Evolutionary conservation across 2,113 vertebrate species (phyloP), one percentile per base, ranked within the genome.

Genomic region (Accipiter virgatus): DNA sequence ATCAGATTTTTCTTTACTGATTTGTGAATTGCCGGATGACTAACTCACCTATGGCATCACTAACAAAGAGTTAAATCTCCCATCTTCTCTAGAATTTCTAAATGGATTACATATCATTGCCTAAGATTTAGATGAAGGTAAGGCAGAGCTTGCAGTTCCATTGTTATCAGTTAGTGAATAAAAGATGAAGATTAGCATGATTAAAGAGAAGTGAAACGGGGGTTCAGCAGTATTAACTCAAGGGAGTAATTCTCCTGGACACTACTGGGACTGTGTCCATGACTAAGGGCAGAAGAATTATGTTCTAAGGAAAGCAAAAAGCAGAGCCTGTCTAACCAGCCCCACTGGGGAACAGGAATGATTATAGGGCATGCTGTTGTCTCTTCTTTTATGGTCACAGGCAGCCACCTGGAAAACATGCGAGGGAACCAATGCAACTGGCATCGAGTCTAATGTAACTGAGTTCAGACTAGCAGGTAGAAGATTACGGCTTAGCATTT

Each of bases 181-280:
- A 96, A 96, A 96, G 88, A 95, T 93, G 87, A 96, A 96, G 96
- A 97, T 97, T 95, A 91, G 15, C 59, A 83, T 93, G 86, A 93
- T 91, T 94, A 96, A 97, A 90, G 81, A 90, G 59, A 96, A 93
- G 71, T 74, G 78, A 91, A 96, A 83, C 71, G 70, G 23, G 29
- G 62, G 71, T 94, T 94, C 91, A 62, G 38, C 55, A 66, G 42
- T 62, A 86, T 89, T 91, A 94, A 80, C 89, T 94, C 84, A 36
- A 83, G 74, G 88, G 74, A 93, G 42, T 80, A 95, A 93, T 91
- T 94, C 84, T 96, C 40, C 65, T 94, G 94, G 94, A 94, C 81
- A 47, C 67, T 87, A 52, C 67, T 82, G 86, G 84, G 87, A 90
- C 87, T 90, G 59, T 50, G 85, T 43, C 87, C 93, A 90, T 90